Evolutionary conservation across 2,888 invertebrate genomes (phyloP).

Genomic region (Temnothorax ravouxi): DNA sequence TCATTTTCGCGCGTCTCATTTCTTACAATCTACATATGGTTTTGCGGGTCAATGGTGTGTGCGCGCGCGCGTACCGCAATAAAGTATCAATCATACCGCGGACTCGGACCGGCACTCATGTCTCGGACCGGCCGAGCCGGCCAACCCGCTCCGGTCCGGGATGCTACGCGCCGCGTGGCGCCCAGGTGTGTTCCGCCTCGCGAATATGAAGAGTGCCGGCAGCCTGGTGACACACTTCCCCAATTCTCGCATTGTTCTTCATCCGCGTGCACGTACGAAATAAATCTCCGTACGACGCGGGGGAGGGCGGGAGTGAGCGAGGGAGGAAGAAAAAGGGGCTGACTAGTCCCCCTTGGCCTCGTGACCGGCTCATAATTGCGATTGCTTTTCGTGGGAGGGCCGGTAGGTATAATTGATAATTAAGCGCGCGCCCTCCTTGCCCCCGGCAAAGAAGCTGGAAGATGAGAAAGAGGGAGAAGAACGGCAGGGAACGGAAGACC

Average conservation of each 20-base stretch:
- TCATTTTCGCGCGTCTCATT: constrained; percentile 55
- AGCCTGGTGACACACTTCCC: constrained; percentile 81
- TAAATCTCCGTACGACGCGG: constrained; percentile 62
- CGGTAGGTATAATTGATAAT: constrained; percentile 73
- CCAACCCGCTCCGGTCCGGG: constrained; percentile 44
- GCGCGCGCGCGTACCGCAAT: constrained; percentile 32
- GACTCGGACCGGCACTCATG: no score
- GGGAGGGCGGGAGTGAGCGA: not conserved
- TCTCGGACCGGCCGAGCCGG: not conserved
- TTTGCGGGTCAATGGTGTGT: constrained; percentile 48
- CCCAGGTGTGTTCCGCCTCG: constrained; percentile 65
- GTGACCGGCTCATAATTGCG: constrained; percentile 68
- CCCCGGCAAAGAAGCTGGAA: constrained; percentile 16
- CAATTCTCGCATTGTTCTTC: constrained; percentile 81
- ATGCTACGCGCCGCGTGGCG: constrained; percentile 64
- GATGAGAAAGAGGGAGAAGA: constrained; percentile 15
- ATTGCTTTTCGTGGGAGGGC: constrained; percentile 72
- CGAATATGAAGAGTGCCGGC: constrained; percentile 60
- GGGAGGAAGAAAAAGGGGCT: constrained; percentile 31
- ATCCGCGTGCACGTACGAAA: constrained; percentile 71
- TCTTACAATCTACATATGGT: constrained; percentile 53
- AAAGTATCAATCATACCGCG: constrained; percentile 57
- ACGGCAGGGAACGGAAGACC: constrained; percentile 66
- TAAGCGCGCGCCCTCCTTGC: constrained; percentile 66
- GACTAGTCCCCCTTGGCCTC: constrained; percentile 55